Percentiles rank a stretch among this genome's conserved stretches.
Conservation (phyloP, 1,140 invertebrate genomes). For the Platorchestia sp. region DNA sequence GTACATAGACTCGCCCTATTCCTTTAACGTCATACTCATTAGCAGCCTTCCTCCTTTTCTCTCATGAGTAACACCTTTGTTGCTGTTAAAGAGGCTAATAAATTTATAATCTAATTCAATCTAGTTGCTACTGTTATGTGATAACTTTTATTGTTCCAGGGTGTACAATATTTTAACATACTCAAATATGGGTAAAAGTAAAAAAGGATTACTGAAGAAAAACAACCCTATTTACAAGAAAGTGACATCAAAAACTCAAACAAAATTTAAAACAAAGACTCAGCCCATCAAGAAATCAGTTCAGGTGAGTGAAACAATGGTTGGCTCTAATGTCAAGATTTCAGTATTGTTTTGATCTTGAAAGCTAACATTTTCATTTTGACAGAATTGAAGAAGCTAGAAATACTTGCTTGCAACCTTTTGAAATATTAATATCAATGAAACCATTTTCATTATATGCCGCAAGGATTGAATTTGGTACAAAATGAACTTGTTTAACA, state of each 20-base stretch:
- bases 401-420: not conserved
- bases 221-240: slow-evolving; percentile 48
- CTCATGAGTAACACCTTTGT: too few relatives aligned
- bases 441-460: not conserved
- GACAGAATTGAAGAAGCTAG: not conserved
- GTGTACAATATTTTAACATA: not conserved
- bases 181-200: not conserved
- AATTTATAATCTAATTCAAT: too few relatives aligned
- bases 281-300: slow-evolving; percentile 8
- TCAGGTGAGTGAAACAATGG: not conserved
- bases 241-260: slow-evolving; percentile 34
- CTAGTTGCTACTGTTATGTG: too few relatives aligned
- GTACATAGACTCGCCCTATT: too few relatives aligned
- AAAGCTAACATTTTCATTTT: not conserved
- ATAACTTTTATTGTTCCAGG: not conserved
- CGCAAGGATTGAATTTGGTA: too few relatives aligned
- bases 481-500: too few relatives aligned
- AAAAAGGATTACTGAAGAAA: not conserved
- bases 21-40: too few relatives aligned
- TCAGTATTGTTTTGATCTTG: not conserved
- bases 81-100: too few relatives aligned
- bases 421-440: not conserved
- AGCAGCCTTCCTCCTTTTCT: too few relatives aligned
- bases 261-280: slow-evolving; percentile 17
- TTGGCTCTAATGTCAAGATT: not conserved